Evolutionary conservation across 2,113 vertebrate genomes (phyloP), one percentile per base, ranked within the genome.

Genomic region (Cyanistes caeruleus): DNA sequence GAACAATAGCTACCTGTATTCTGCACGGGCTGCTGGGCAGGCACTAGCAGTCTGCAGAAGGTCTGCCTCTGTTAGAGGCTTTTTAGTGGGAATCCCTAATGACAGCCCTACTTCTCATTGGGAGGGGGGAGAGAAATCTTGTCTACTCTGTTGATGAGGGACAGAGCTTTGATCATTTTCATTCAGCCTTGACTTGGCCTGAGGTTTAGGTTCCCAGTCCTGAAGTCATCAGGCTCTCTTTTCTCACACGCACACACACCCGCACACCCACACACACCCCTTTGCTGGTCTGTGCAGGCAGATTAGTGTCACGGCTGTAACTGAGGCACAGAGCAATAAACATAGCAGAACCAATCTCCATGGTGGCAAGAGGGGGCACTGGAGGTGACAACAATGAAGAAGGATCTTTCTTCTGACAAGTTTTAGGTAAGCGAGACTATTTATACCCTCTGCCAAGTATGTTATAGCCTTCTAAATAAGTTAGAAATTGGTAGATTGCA

Each of bases 1-100:
- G 98, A 98, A 98, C 98, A 98, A 98, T 98, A 98, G 98, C 97
- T 98, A 98, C 98, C 98, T 98, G 98, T 98, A 98, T 98, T 98
- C 98, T 97, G 96, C 97, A 98, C 52, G 94, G 98, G 92, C 97
- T 96, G 97, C 97, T 98, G 98, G 98, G 98, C 98, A 98, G 97
- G 92, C 97, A 87, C 94, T 95, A 94, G 95, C 97, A 96, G 94
- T 96, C 97, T 95, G 97, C 97, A 97, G 97, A 97, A 97, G 97
- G 95, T 97, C 97, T 98, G 97, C 95, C 95, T 98, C 96, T 95
- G 95, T 96, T 97, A 95, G 96, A 88, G 89, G 94, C 93, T 96
- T 97, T 94, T 97, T 95, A 97, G 97, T 97, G 96, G 98, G 97
- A 98, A 96, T 97, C 96, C 97, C 97, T 98, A 97, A 95, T 98